Evolutionary conservation across 2,888 invertebrate species (phyloP).

Genomic region (Drosophila atripex): DNA sequence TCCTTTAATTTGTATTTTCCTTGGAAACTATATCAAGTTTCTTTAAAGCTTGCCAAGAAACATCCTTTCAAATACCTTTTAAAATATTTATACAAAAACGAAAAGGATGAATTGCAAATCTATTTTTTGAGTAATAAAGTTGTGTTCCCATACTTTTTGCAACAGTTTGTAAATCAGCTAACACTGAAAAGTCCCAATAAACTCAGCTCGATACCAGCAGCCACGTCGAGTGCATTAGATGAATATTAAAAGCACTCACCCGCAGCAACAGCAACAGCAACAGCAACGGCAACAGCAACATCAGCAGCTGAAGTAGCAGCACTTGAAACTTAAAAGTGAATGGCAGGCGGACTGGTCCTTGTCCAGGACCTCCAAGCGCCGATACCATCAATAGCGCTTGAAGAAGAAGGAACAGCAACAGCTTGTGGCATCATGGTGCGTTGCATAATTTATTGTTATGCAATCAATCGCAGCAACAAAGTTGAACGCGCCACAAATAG

Average conservation of each 20-base stretch:
- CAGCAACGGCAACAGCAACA: conserved; percentile 37
- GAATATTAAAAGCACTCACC: conserved; percentile 74
- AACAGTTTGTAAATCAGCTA: background rate
- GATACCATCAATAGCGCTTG: conserved; percentile 7
- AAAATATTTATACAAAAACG: too few species aligned
- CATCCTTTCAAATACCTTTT: too few species aligned
- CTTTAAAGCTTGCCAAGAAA: too few species aligned
- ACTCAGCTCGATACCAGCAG: background rate
- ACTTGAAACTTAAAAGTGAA: conserved; percentile 43
- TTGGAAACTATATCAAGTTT: too few species aligned
- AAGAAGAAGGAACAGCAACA: conserved; percentile 7
- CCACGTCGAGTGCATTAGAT: conserved; percentile 71
- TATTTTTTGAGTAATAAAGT: too few species aligned
- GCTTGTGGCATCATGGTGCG: conserved; percentile 37
- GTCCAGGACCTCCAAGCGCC: conserved; percentile 23
- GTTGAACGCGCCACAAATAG: conserved; percentile 39
- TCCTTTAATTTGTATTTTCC: too few species aligned
- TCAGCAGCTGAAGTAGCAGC: conserved; percentile 35
- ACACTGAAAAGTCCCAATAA: background rate
- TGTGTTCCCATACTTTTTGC: background rate
- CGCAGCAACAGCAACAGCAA: conserved; percentile 32
- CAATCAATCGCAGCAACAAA: conserved; percentile 40
- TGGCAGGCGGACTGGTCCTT: conserved; percentile 30
- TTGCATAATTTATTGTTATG: conserved; percentile 60
- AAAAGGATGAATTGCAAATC: too few species aligned